Evolutionary conservation across 2,797 vertebrate species (phyloP).

Genomic region (Acanthurus leucopareius): DNA sequence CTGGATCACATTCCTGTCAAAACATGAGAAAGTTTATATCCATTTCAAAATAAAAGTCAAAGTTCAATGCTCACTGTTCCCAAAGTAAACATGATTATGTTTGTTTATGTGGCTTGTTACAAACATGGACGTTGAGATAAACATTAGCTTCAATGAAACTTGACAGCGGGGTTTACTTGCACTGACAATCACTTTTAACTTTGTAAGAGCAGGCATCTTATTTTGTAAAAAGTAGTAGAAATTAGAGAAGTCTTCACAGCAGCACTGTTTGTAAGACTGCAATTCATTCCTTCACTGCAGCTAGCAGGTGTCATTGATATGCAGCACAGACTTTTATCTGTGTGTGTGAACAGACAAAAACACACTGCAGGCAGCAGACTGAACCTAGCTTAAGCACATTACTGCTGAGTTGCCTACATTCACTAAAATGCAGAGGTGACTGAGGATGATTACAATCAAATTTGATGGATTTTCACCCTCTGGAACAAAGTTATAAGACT

Average conservation of each 20-base stretch:
- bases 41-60: slow-evolving; percentile 48
- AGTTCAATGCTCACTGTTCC: slow-evolving; percentile 17
- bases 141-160: slow-evolving; percentile 17
- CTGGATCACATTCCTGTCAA: background rate
- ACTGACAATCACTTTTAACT: slow-evolving; percentile 48
- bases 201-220: slow-evolving; percentile 50
- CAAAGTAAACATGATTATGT: slow-evolving; percentile 24
- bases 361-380: slow-evolving; percentile 9
- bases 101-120: slow-evolving; percentile 28
- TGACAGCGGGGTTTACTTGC: slow-evolving; percentile 25
- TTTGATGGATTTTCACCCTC: slow-evolving; percentile 49
- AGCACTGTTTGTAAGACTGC: slow-evolving; percentile 15
- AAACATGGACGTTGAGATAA: slow-evolving; percentile 41
- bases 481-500: slow-evolving; percentile 30
- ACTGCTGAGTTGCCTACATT: slow-evolving; percentile 69
- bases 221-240: slow-evolving; percentile 1
- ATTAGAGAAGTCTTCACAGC: slow-evolving; percentile 6
- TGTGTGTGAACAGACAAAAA: slow-evolving; percentile 5
- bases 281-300: slow-evolving; percentile 41
- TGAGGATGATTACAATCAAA: slow-evolving; percentile 68
- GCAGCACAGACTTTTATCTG: slow-evolving; percentile 23
- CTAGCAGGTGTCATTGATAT: slow-evolving; percentile 28
- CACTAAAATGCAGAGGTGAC: slow-evolving; percentile 54
- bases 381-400: slow-evolving; percentile 37
- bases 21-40: slow-evolving; percentile 15